phyloP scores from a whole-genome alignment of 2,797 vertebrate species.

The Xenentodon cancila region DNA sequence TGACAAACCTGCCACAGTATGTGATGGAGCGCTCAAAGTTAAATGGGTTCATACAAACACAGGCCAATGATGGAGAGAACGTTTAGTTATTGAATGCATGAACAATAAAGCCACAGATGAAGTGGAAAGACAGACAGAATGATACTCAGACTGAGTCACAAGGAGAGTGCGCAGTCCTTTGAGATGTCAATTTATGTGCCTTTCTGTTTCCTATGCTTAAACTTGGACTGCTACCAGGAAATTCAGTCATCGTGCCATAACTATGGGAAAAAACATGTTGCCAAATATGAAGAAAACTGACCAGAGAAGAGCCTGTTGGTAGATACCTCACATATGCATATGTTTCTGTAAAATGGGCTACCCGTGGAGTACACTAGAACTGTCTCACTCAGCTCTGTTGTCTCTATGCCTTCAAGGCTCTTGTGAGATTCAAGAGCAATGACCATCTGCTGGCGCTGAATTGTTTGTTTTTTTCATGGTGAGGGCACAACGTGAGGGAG shows the following conservation, averaged over 20 bases:
- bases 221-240: constrained; percentile 63
- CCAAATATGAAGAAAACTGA: constrained; percentile 72
- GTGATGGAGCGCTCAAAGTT: constrained; percentile 81
- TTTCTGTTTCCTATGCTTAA: constrained; percentile 77
- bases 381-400: constrained; percentile 24
- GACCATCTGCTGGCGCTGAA: constrained; percentile 33
- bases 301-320: constrained; percentile 46
- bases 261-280: constrained; percentile 63
- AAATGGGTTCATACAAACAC: constrained; percentile 82
- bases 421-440: constrained; percentile 17
- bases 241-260: constrained; percentile 74
- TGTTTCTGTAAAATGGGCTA: constrained; percentile 47
- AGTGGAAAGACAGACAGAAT: constrained; percentile 40
- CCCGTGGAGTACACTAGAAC: constrained; percentile 22
- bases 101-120: constrained; percentile 66
- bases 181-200: constrained; percentile 80
- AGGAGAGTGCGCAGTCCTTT: constrained; percentile 50
- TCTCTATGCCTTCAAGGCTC: constrained; percentile 15
- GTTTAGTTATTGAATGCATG: constrained; percentile 81
- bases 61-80: constrained; percentile 88
- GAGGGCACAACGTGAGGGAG: constrained; percentile 49
- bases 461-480: constrained; percentile 39
- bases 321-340: constrained; percentile 63
- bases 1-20: constrained; percentile 86
- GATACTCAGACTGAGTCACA: constrained; percentile 41